Percentiles rank a stretch among this genome's conserved stretches.
phyloP scores from a whole-genome alignment of 2,113 vertebrate species.

The Cottus gobio region DNA sequence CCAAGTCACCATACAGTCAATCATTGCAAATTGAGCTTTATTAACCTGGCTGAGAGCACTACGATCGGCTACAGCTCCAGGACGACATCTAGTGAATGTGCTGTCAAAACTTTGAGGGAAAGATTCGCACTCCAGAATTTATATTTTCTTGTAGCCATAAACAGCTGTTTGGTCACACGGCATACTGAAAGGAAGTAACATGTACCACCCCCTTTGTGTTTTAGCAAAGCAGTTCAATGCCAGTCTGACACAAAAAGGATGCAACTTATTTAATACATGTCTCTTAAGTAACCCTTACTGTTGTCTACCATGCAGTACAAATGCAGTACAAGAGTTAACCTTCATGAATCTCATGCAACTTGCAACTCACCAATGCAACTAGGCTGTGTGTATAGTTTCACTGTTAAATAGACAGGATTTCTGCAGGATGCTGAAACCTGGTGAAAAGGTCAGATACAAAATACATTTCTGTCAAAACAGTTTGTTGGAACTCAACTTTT shows the following conservation, averaged over 20 bases:
- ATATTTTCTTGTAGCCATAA: neutral
- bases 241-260: neutral
- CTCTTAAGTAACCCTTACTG: neutral
- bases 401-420: constrained; percentile 55
- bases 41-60: neutral
- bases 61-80: neutral
- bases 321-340: constrained; percentile 43
- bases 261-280: neutral
- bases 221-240: neutral
- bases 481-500: constrained; percentile 11
- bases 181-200: neutral
- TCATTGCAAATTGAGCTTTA: neutral
- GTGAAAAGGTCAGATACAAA: constrained; percentile 62
- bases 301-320: constrained; percentile 43
- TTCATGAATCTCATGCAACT: constrained; percentile 62
- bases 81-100: neutral
- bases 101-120: neutral
- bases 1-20: neutral
- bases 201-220: neutral
- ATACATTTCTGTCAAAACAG: constrained; percentile 56
- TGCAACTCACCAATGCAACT: constrained; percentile 68
- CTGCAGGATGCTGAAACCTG: constrained; percentile 60
- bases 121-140: neutral
- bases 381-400: constrained; percentile 60
- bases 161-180: neutral